Evolutionary conservation across 2,113 vertebrate genomes (phyloP).

Genomic region (Nyctereutes procyonoides): DNA sequence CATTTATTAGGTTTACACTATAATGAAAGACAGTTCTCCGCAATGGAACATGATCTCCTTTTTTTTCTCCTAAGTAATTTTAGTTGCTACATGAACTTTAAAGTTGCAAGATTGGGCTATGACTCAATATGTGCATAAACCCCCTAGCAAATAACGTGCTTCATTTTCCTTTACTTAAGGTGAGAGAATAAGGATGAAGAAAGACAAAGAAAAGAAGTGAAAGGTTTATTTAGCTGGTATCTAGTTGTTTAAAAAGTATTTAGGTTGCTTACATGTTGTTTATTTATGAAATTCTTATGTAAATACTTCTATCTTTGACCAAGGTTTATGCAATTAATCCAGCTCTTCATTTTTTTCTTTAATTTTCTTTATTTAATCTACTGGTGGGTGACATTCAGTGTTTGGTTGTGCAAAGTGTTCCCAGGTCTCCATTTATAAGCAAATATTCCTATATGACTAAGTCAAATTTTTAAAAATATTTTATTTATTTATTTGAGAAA

Average conservation of each 20-base stretch:
- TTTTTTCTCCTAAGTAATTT: neutral
- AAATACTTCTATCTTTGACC: neutral
- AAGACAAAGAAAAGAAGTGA: neutral
- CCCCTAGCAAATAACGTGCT: neutral
- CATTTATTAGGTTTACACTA: neutral
- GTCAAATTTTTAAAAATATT: neutral
- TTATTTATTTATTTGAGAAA: neutral
- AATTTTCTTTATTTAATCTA: neutral
- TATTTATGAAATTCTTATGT: neutral
- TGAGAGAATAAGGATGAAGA: slow-evolving; percentile 29
- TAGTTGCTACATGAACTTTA: neutral
- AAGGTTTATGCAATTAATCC: neutral
- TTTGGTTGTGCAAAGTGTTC: neutral
- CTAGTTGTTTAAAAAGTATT: neutral
- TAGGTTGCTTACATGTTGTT: slow-evolving; percentile 24
- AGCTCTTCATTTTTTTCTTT: neutral
- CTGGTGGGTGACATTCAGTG: neutral
- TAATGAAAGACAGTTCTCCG: neutral
- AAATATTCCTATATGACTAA: neutral
- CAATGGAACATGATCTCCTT: neutral
- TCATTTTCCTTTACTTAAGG: neutral
- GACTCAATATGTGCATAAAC: neutral
- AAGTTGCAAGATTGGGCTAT: neutral
- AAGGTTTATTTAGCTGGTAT: neutral
- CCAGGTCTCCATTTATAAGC: neutral